Base-by-base conservation (phyloP, 1,140 invertebrate species). In the Drosophila virilis region DNA sequence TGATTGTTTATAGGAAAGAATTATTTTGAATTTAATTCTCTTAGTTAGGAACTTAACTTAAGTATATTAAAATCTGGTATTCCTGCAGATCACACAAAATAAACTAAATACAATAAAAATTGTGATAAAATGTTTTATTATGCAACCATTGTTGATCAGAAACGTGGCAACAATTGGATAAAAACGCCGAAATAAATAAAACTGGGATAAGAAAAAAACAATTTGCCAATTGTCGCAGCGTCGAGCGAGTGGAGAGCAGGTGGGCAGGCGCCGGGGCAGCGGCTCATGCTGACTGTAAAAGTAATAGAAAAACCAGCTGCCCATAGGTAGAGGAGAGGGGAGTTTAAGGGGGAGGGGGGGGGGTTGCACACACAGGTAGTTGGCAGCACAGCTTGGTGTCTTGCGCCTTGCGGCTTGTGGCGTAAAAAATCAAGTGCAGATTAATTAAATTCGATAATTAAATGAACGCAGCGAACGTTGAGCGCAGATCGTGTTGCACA, bases 381-480 rank as follows among this genome's bases (percentile, higher is more conserved):
- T 38, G 48, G 48, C 35, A 28, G 42, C 59, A 54, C 57, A 62
- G 66, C 59, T 70, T 70, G 72, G 58, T 50, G 58, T 61, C 54
- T 61, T 61, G 57, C 37, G 54, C 22, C 60, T 17, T 46, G 58
- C 12, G 68, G 46, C 75, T 45, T 77, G 64, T 78, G 79, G 83
- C 83, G 83, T 74, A 88, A 75, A 88, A 88, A 89, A 88, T 89
- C 84, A 88, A 88, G 84, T 88, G 84, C 84, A 88, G 84, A 88
- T 88, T 88, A 88, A 88, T 88, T 88, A 88, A 88, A 88, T 88
- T 88, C 84, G 84, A 88, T 88, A 88, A 88, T 88, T 88, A 88
- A 88, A 88, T 80, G 84, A 88, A 89, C 77, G 84, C 66, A 79
- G 73, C 77, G 51, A 80, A 67, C 71, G 40, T 42, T 42, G 40